Evolutionary conservation across 2,113 vertebrate species (phyloP), one percentile per base, ranked within the genome.

Genomic region (Caranx ignobilis): DNA sequence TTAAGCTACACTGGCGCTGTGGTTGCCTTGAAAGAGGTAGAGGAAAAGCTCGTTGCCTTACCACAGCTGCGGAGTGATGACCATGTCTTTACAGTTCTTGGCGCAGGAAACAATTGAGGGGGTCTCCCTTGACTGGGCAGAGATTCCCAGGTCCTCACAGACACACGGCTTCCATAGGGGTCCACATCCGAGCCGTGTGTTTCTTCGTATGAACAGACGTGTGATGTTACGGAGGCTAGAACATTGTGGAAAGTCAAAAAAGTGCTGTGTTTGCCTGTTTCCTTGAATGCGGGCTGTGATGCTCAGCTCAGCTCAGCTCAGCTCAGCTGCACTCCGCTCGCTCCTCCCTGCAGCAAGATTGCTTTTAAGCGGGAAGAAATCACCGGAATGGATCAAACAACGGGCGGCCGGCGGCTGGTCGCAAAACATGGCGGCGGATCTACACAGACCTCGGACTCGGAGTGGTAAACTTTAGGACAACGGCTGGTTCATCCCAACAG

Each of bases 281-380:
- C 88, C 92, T 91, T 93, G 89, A 90, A 94, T 88, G 92, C 93
- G 84, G 87, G 86, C 47, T 90, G 81, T 90, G 91, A 92, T 93
- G 93, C 92, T 90, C 93, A 3, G 79, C 76, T 87, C 45, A 11
- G 41, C 65, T 87, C 45, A 11, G 41, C 65, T 47, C 87, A 0
- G 87, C 83, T 90, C 87, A 60, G n/a, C 90, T 88, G 92, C 91
- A 81, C 89, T 84, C 68, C 35, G 79, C 0, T 89, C 82, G 93
- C 94, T 95, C 94, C 94, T 94, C 94, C 94, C 93, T 95, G 94
- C 94, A 93, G 95, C 94, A 95, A 94, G 90, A 88, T 76, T 56
- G 75, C 88, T 77, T 92, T 50, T 73, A 81, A 74, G 93, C 71
- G 85, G 83, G 88, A 89, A 85, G 39, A 16, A 95, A 95, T 7